Percentiles rank a stretch among this genome's conserved stretches.
Evolutionary conservation across 2,113 vertebrate genomes (phyloP).

Genomic region (Mormyrus lacerda): DNA sequence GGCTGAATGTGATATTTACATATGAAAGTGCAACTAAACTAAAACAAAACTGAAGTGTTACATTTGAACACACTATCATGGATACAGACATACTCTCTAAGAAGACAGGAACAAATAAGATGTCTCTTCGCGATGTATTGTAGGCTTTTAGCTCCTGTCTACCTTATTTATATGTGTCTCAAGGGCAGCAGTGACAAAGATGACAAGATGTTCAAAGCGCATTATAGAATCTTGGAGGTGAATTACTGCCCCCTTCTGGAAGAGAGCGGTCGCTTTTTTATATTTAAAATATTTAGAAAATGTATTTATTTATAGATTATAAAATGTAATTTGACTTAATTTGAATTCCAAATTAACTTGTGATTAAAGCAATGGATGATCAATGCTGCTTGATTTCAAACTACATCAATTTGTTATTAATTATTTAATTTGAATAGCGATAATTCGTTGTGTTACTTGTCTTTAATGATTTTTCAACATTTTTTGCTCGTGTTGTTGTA

Average conservation of each 20-base stretch:
- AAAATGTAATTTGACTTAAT: not conserved
- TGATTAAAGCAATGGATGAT: not conserved
- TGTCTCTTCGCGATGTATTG: not conserved
- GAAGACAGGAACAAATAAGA: not conserved
- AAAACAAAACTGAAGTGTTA: not conserved
- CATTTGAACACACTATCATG: not conserved
- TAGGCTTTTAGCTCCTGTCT: not conserved
- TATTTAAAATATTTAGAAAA: not conserved
- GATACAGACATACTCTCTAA: not conserved
- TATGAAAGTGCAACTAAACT: not conserved
- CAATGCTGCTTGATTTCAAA: not conserved
- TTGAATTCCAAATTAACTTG: not conserved
- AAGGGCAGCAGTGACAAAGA: not conserved
- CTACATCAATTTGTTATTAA: not conserved
- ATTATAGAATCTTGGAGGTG: not conserved
- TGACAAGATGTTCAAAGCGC: not conserved
- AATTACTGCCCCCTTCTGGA: slow-evolving; percentile 11
- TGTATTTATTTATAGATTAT: not conserved
- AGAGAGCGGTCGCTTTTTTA: not conserved
- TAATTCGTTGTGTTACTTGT: not conserved
- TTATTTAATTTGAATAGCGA: not conserved
- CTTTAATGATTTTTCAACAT: not conserved
- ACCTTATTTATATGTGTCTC: not conserved
- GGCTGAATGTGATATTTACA: not conserved
- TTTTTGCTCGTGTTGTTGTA: not conserved